Conservation (phyloP, 1,140 invertebrate species). For the Apocrypta bakeri region DNA sequence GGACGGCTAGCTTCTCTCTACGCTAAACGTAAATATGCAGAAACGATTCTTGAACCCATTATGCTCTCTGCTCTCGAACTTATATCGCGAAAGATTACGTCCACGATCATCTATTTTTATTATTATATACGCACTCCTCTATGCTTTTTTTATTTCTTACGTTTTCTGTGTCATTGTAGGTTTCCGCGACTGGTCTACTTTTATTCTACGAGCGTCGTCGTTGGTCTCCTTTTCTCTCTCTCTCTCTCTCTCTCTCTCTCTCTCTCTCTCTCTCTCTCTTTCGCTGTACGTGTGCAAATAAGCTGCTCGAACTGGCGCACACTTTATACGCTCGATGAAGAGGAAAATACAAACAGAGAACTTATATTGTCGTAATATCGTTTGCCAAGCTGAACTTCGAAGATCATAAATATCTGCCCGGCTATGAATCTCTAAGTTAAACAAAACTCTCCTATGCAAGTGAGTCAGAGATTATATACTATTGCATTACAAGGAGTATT, state of each 20-base stretch:
- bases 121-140: neutral
- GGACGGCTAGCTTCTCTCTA: neutral
- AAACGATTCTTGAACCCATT: constrained; percentile 34
- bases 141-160: neutral
- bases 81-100: neutral
- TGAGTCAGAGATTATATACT: no score
- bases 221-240: no score
- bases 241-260: neutral
- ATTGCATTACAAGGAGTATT: no score
- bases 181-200: neutral
- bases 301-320: no score
- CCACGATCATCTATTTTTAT: neutral
- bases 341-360: constrained; percentile 1
- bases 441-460: neutral
- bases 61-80: constrained; percentile 1
- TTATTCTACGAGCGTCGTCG: neutral
- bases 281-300: neutral
- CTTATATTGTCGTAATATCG: neutral
- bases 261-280: neutral
- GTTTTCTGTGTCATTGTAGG: neutral
- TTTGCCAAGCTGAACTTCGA: neutral
- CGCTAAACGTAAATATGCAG: constrained; percentile 37
- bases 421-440: neutral
- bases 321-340: neutral
- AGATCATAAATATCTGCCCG: neutral